Conservation (phyloP, 2,888 invertebrate species). For the Drosophila conformis region DNA sequence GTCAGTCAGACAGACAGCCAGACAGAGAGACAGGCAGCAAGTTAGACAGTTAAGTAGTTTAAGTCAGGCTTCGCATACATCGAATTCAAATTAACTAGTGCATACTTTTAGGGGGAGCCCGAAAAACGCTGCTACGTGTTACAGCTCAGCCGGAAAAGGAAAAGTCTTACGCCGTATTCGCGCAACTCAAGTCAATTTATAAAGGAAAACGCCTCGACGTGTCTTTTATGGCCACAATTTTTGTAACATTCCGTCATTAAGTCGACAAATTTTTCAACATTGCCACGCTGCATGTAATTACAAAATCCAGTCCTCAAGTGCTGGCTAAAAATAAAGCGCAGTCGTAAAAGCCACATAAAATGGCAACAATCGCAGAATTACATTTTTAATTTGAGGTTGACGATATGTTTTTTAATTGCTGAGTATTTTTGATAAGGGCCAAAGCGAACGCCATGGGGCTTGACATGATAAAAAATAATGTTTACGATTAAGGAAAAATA, state of each 20-base stretch:
- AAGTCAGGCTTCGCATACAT: conserved; percentile 50
- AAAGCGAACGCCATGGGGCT: background rate
- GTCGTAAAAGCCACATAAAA: conserved; percentile 49
- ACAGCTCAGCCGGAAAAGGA: conserved; percentile 53
- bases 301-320: conserved; percentile 59
- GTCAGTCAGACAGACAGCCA: background rate
- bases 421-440: conserved; percentile 28
- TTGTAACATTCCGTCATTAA: conserved; percentile 70
- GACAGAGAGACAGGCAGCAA: background rate
- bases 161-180: conserved; percentile 40
- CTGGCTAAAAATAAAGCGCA: conserved; percentile 14
- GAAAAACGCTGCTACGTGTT: conserved; percentile 66
- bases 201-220: conserved; percentile 22
- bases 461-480: background rate
- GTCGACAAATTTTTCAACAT: conserved; percentile 68
- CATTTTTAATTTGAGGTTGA: conserved; percentile 22
- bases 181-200: conserved; percentile 40
- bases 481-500: background rate
- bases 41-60: conserved; percentile 63
- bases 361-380: conserved; percentile 26
- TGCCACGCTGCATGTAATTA: conserved; percentile 61
- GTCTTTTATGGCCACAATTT: conserved; percentile 56
- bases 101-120: conserved; percentile 62
- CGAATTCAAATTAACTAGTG: conserved; percentile 79
- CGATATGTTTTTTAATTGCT: conserved; percentile 48